A percentile compares a stretch with the other conserved stretches of the same genome.
Conservation (phyloP, 2,797 vertebrate genomes). For the Semaprochilodus insignis region DNA sequence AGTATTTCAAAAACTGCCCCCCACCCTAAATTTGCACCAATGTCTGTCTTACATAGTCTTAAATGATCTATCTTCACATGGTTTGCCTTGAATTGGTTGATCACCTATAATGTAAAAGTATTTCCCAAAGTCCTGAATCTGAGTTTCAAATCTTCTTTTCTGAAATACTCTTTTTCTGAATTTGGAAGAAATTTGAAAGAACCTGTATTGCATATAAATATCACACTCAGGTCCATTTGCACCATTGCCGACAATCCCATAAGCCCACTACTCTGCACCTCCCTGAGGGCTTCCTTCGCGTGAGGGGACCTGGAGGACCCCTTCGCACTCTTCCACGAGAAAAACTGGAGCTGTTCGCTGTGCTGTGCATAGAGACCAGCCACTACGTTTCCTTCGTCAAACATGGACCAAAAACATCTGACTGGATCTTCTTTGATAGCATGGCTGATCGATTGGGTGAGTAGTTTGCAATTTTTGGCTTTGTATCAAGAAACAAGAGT, state of each 20-base stretch:
- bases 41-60: background rate
- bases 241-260: conserved; percentile 75
- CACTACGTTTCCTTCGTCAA: conserved; percentile 92
- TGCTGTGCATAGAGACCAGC: conserved; percentile 93
- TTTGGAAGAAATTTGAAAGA: background rate
- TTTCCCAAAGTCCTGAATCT: too few species aligned
- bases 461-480: conserved; percentile 18
- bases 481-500: background rate
- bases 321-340: conserved; percentile 72
- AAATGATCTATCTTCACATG: background rate
- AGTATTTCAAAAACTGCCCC: too few species aligned
- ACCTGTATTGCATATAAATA: background rate
- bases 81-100: background rate
- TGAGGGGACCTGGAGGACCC: rapidly evolving
- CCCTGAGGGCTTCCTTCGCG: conserved; percentile 71
- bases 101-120: background rate
- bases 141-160: too few species aligned
- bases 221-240: conserved; percentile 81
- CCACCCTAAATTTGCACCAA: too few species aligned
- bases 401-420: conserved; percentile 76
- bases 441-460: conserved; percentile 90
- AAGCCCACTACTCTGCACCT: conserved; percentile 60
- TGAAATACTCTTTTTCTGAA: too few species aligned
- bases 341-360: conserved; percentile 88
- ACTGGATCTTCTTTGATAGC: conserved; percentile 95